Evolutionary conservation across 2,113 vertebrate species (phyloP).

Genomic region (Ciconia stormi): DNA sequence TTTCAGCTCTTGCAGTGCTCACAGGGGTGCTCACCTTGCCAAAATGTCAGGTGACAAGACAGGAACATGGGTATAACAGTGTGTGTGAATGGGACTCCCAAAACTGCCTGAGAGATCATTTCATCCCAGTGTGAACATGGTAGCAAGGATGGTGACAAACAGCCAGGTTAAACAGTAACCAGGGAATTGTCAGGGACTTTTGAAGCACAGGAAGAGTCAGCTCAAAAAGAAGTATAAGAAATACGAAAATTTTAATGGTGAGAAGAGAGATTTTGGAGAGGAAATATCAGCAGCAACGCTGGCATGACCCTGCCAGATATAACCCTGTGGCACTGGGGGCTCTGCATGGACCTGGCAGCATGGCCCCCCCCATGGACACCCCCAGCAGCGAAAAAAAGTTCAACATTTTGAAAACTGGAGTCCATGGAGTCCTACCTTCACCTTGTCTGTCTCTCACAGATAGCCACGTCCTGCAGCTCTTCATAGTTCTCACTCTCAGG

Average conservation of each 20-base stretch:
- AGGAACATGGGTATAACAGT: background rate
- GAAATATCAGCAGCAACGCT: background rate
- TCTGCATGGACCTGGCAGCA: background rate
- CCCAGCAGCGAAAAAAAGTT: background rate
- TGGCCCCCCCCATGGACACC: rapidly evolving
- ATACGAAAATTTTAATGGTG: background rate
- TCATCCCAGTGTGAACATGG: background rate
- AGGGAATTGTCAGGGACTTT: background rate
- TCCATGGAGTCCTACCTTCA: background rate
- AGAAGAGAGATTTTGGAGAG: background rate
- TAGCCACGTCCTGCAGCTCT: background rate
- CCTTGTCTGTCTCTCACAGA: background rate
- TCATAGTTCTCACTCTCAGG: background rate
- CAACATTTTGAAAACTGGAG: background rate
- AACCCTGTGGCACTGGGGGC: too few species aligned
- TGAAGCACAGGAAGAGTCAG: background rate
- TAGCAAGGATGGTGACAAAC: background rate
- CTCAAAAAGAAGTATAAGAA: background rate
- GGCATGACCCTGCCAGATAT: background rate
- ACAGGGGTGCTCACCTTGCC: background rate
- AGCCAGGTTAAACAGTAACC: background rate
- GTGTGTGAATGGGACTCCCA: background rate
- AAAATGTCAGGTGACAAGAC: background rate
- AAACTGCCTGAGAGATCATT: background rate
- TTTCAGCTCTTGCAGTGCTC: background rate